Base-by-base conservation (phyloP, 2,888 invertebrate genomes). In the Lasioglossum oenotherae region DNA sequence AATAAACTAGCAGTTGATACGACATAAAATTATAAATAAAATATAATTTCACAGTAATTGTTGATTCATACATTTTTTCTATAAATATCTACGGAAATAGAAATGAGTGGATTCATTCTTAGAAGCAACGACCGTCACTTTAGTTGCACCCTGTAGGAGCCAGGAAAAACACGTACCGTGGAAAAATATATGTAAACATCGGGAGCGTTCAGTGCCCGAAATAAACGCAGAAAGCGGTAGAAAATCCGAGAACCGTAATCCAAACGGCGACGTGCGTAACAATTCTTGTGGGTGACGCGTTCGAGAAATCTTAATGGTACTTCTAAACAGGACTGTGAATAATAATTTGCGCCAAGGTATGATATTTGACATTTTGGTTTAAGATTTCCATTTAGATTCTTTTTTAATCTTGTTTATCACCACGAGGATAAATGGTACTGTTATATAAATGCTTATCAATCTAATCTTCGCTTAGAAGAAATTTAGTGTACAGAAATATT, bases 181-280 rank as follows among this genome's bases (percentile, higher is more conserved):
- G 57, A 57, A 57, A 57, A 57, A 57, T 57, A 57, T 57, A 57
- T 57, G 46, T 46, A 46, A 46, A 57, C 57, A n/a, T 12, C 12
- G n/a, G 12, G 57, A 46, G 46, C 38, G 31, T 64, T 64, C 41
- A 31, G 27, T 74, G 16, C 82, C n/a, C 57, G 74, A 87, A 87
- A 87, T 87, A 87, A 69, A 69, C 67, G 53, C 69, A 38, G 74
- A 69, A 69, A 79, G 49, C 31, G 38, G 41, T 53, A 38, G 31
- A 74, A 57, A 79, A 79, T 74, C 77, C 67, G 71, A 41, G 86
- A 87, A 82, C 80, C 57, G 69, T 86, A 85, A 85, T 85, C 77
- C 60, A 1, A 46, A 64, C 74, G 27, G n/a, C 57, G n/a, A 78
- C 49, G 53, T 41, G 82, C 78, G 74, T 87, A 87, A 87, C 67